Percentiles rank a stretch among this genome's conserved stretches.
Evolutionary conservation across 2,113 vertebrate genomes (phyloP).

Genomic region (Damaliscus lunatus): DNA sequence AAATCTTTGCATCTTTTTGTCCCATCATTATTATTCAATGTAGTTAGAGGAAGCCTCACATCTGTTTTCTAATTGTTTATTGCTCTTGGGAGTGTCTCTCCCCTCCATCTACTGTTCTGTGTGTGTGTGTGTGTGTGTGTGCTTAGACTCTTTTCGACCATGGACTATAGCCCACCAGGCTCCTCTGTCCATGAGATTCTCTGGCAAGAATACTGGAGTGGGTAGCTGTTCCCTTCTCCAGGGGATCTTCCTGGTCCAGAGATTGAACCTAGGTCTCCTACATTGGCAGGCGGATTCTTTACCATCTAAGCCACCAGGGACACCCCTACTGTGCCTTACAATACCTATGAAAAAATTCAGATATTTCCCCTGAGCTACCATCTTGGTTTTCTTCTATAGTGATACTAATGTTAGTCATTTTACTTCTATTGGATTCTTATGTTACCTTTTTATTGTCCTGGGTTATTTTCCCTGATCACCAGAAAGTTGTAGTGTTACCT

Average conservation of each 20-base stretch:
- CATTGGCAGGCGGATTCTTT: neutral
- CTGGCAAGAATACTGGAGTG: neutral
- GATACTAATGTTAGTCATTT: slow-evolving; percentile 17
- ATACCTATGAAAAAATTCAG: neutral
- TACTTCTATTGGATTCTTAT: neutral
- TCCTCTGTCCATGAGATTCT: neutral
- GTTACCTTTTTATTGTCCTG: slow-evolving; percentile 26
- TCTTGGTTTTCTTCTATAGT: slow-evolving; percentile 16
- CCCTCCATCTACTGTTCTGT: neutral
- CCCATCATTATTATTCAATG: neutral
- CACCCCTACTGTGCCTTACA: neutral
- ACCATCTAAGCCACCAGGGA: neutral
- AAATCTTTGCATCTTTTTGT: slow-evolving; percentile 35
- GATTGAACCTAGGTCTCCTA: neutral
- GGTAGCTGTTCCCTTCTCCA: neutral
- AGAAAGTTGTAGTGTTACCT: slow-evolving; percentile 13
- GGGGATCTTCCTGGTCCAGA: neutral
- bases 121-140: neutral
- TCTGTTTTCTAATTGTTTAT: slow-evolving; percentile 23
- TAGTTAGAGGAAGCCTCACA: neutral
- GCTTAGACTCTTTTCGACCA: neutral
- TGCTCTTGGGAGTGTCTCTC: neutral
- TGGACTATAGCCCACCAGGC: neutral
- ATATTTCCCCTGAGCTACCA: neutral
- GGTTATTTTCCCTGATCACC: slow-evolving; percentile 3